Base-by-base conservation (phyloP, 64 coral and sea anemone species). In the Hydrozoanthus tunicans region DNA sequence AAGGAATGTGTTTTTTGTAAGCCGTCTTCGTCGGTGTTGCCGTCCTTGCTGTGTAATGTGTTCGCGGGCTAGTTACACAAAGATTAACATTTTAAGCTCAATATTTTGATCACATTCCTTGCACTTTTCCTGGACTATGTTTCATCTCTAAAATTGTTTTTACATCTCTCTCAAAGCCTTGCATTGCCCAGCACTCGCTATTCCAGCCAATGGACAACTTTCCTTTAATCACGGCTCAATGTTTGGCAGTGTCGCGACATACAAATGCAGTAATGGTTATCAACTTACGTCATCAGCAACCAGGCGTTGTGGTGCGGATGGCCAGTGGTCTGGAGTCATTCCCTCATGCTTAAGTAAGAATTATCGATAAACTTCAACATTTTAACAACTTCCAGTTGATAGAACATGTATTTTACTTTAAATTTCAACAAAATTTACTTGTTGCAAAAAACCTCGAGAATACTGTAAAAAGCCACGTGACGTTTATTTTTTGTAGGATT, bases 271-370 rank as follows among this genome's bases (percentile, higher is more conserved):
- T 32, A 4, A 20, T 13, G 84, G 68, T 4, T 88, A 61, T 27
- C 60, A 69, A 55, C 84, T 88, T 58, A 88, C 84, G 23, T 88
- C 84, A 72, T 75, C 67, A 43, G 69, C 67, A 32, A 88, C 68
- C 24, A 88, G 84, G 69, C 73, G 73, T 13, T 88, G 84, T 12
- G 84, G 74, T 7, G 69, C 84, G 4, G 84, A 88, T 56, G 84
- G 84, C 12, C 9, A 61, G 24, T 88, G 84, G 84, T 88, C 84
- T 15, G 84, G 84, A 12, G 70, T 61, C 23, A 10, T 32, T 12
- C 84, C 84, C 15, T 59, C 67, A 4, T 88, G 84, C 26, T 60
- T 88, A 73, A 88, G 84, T 88, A 88, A 88, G 84, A 75, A 75
- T 4, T 5, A 51, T 51, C 43, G 52, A 13, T 12, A 52, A 11